Conservation (phyloP, 2,888 invertebrate genomes). For the Orgyia antiqua region DNA sequence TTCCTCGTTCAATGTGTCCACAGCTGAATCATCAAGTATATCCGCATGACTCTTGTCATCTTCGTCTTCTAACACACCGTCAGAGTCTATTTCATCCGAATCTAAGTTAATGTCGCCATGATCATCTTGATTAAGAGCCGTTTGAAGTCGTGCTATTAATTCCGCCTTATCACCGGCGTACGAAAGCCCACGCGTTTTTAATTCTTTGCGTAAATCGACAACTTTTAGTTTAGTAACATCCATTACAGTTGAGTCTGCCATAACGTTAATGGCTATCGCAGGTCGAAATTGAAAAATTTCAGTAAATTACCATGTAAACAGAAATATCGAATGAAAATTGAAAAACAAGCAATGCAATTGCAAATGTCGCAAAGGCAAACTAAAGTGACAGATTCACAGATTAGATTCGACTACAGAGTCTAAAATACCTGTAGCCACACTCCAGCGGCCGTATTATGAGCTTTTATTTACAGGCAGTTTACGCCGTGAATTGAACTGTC, state of each 20-base stretch:
- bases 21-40: conserved; percentile 56
- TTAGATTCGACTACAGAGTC: too few relatives aligned
- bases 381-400: too few relatives aligned
- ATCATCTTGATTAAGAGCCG: conserved; percentile 69
- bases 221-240: conserved; percentile 81
- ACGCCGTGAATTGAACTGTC: too few relatives aligned
- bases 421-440: too few relatives aligned
- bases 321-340: too few relatives aligned
- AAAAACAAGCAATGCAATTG: too few relatives aligned
- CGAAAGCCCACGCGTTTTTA: conserved; percentile 86
- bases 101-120: conserved; percentile 58
- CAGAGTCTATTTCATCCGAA: conserved; percentile 74
- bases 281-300: too few relatives aligned
- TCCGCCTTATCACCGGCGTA: conserved; percentile 90
- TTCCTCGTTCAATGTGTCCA: conserved; percentile 61
- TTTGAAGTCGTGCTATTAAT: conserved; percentile 85
- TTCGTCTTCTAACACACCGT: conserved; percentile 73
- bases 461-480: too few relatives aligned
- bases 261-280: too few relatives aligned
- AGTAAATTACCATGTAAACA: too few relatives aligned
- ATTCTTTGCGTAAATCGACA: conserved; percentile 88
- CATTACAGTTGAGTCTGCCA: conserved; percentile 46
- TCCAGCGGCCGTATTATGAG: too few relatives aligned
- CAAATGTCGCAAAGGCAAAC: too few relatives aligned
- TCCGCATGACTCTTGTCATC: conserved; percentile 70